Base-by-base conservation (phyloP, 2,888 invertebrate genomes). In the Drosophila sordidula region DNA sequence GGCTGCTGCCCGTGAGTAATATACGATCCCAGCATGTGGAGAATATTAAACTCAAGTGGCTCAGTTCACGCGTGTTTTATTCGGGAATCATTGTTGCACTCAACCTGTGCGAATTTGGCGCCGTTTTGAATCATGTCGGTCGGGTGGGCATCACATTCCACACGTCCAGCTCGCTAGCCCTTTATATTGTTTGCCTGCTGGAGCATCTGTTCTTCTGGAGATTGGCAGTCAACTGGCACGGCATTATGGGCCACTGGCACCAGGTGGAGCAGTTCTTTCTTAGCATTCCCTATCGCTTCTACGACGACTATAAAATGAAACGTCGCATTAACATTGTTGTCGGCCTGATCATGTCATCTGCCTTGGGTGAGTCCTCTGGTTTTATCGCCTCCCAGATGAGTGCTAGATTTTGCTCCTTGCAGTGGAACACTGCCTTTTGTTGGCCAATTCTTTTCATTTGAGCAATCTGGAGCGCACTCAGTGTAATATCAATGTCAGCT, bases 161-260 rank as follows among this genome's bases (percentile, higher is more conserved):
- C 56, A 78, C 81, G 1, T 82, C 91, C 14, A 91, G 90, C 56
- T 54, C 83, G 2, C 49, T 92, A 25, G 81, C 89, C 0, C 74
- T 92, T 8, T 90, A 80, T 56, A 58, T 75, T n/a, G 87, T 89
- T 8, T 91, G 91, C 29, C 52, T 91, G 55, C 44, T 90, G 77
- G 91, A 89, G 58, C 92, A 89, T 26, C 41, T 91, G 6, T 87
- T 75, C 73, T 87, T 91, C 45, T 91, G 92, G 92, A 80, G 87
- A 54, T 65, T 92, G 74, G 91, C 92, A 9, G 74, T 68, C n/a
- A 89, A 88, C 26, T 92, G 92, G 92, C 90, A 89, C 25, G 64
- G 62, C 12, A 83, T 92, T 5, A 91, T 91, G 74, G 52, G 66
- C 2, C 68, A 74, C 9, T 92, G 92, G 92, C 70, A 82, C 11